Base-by-base conservation (phyloP, 2,888 invertebrate genomes). In the Miltochrista miniata region DNA sequence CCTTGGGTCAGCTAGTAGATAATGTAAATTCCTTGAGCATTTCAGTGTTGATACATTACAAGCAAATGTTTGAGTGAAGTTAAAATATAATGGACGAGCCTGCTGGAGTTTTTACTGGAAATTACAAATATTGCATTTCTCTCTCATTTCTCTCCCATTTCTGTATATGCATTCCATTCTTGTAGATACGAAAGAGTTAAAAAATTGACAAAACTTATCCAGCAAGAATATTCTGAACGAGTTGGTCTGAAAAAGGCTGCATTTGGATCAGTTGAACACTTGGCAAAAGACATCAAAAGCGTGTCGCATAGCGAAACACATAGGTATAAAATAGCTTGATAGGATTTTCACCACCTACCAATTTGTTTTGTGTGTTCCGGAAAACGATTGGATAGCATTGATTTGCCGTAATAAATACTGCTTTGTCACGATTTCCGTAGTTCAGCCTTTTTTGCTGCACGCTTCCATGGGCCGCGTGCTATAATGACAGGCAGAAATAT, bases 381-480 rank as follows among this genome's bases (percentile, higher is more conserved):
- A 76, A 80, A 79, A 66, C 75, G 77, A 74, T 81, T 73, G 74
- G 74, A 79, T 77, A 74, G 69, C 80, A 84, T 85, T 83, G 83
- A 82, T 85, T 84, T 80, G 80, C 74, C 81, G 84, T 82, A 84
- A 85, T 85, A 84, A 85, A 82, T 80, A 81, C 79, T 76, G 81
- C 79, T 74, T 72, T 76, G 83, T 86, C 83, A 86, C 80, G 81
- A 73, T 83, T 81, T 81, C 75, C 76, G 74, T 74, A 72, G 70
- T 69, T 64, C 67, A 65, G 68, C 64, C 73, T 80, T 75, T 79
- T 79, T 80, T 73, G 79, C 68, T 74, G 74, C 69, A 56, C 63
- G 57, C 65, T 63, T 64, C 67, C 68, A 57, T 61, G 54, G 59
- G 58, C 60, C 55, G 51, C 58, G 51, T 52, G 54, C 51, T 35